Evolutionary conservation across 1,140 invertebrate genomes (phyloP), one percentile per base, ranked within the genome.

Genomic region (Amyelois transitella): DNA sequence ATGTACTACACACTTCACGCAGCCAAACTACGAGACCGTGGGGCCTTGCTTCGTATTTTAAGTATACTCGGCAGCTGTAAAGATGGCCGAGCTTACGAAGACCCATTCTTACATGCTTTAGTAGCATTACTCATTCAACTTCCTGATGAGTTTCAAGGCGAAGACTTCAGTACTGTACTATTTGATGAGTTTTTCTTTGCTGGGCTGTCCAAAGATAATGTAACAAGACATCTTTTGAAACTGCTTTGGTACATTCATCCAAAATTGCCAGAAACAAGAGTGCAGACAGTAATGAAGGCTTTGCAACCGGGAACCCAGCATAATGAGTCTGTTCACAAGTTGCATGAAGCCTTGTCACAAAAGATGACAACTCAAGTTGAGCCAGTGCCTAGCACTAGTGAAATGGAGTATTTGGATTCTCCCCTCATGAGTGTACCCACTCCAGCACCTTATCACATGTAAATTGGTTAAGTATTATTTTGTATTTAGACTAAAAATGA

Each of bases 181-280:
- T 98, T 99, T 90, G 97, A 98, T 88, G 97, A 98, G 84, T 98
- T 98, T 77, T 96, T 99, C 64, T 96, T 97, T 82, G 94, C 96
- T 44, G 95, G 95, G 0, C 90, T 98, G 25, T 92, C 92, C 5
- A 91, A 94, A 58, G 97, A 98, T 76, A 98, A 97, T 90, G 96
- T 98, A 0, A 94, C 95, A n/a, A 90, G 96, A 38, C 98, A 99
- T 89, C 90, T 99, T 66, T 85, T 98, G 24, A 97, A 98, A 82
- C 89, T 99, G 43, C 82, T 99, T 5, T 98, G 95, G 95, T 96
- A 98, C 77, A 94, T 98, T 53, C 92, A 98, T 89, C 93, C 92
- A 8, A 97, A 97, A 83, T 81, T 99, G 47, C 95, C 96, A 0
- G 88, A 92, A 5, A 91, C 91, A 18, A 91, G 96, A 56, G 87